Evolutionary conservation across 2,797 vertebrate genomes (phyloP), one percentile per base, ranked within the genome.

Genomic region (Siniperca obscura): DNA sequence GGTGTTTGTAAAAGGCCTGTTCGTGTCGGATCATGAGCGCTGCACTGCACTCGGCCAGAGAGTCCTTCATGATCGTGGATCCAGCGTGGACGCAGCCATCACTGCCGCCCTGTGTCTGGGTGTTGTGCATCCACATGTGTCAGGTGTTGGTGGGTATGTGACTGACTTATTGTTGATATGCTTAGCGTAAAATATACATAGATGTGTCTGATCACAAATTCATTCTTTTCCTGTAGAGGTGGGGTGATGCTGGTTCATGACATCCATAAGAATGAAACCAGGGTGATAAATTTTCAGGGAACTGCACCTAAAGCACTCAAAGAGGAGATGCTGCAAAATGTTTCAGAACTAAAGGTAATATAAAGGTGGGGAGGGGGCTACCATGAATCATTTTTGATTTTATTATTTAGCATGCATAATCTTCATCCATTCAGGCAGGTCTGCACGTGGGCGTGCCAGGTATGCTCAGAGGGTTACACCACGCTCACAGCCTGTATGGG

Each of bases 161-260:
- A 55, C 50, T 27, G 9, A 22, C n/a, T 12, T 8, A 1, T 22
- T 67, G 21, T n/a, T 68, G n/a, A 48, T 46, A 14, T n/a, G 40
- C 22, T 48, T 17, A 7, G 22, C 34, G 6, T 55, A 53, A 79
- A 52, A 38, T 21, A 1, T 34, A 25, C 7, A 10, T 3, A 14
- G 0, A 68, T 14, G 0, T 68, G 21, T 52, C 14, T 52, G 27
- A 80, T 73, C 3, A 27, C 10, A 70, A 21, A 46, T 65, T 42
- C 11, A 7, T 56, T 69, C 40, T 50, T 13, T 90, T 0, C 62
- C 30, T 83, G n/a, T 90, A 98, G 97, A 78, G 97, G 97, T 12
- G 97, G 97, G 1, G 96, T 98, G 82, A 97, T 98, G 97, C 88
- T 97, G 83, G 85, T 98, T 77, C 96, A 97, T 9, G 95, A 98